A percentile compares a stretch with the other conserved stretches of the same genome.
These are phyloP conservation scores for Drosophila paramelanica DNA, from an alignment of 2,888 invertebrate species.

Conservation along the genomic window DNA sequence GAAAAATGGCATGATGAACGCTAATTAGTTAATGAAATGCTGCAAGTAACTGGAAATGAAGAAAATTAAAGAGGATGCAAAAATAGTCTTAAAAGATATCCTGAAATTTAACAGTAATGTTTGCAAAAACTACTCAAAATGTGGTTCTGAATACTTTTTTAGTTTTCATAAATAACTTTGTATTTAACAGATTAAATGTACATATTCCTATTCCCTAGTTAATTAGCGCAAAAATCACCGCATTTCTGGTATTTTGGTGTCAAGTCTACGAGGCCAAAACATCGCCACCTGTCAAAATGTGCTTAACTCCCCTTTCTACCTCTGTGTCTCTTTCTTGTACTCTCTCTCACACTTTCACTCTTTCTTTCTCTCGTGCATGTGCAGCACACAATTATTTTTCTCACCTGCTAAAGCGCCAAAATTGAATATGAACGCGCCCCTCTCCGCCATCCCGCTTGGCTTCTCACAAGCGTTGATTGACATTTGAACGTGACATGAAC, in stretches of 20 bases:
- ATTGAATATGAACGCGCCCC: slow-evolving; percentile 42
- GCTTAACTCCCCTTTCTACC: slow-evolving; percentile 12
- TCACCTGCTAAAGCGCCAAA: slow-evolving; percentile 49
- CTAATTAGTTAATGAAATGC: slow-evolving; percentile 66
- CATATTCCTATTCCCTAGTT: slow-evolving; percentile 37
- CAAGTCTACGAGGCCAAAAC: slow-evolving; percentile 58
- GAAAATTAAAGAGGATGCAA: neutral
- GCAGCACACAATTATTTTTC: slow-evolving; percentile 14
- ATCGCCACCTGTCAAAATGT: slow-evolving; percentile 30
- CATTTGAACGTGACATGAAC: slow-evolving; percentile 79
- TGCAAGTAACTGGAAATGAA: slow-evolving; percentile 23
- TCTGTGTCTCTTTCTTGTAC: neutral
- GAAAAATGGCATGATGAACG: slow-evolving; percentile 39
- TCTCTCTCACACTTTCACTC: neutral
- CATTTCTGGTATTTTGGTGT: slow-evolving; percentile 57
- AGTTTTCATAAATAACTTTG: too few species aligned
- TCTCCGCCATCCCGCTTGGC: neutral
- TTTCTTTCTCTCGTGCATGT: slow-evolving; percentile 8
- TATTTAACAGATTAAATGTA: neutral
- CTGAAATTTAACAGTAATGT: too few species aligned
- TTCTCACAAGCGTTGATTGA: slow-evolving; percentile 59
- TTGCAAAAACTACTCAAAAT: neutral
- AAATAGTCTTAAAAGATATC: too few species aligned
- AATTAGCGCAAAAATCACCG: slow-evolving; percentile 56
- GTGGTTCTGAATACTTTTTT: neutral